Conservation (phyloP, 53 echinoderm and acorn worm species). For the Holothuria scabra region DNA sequence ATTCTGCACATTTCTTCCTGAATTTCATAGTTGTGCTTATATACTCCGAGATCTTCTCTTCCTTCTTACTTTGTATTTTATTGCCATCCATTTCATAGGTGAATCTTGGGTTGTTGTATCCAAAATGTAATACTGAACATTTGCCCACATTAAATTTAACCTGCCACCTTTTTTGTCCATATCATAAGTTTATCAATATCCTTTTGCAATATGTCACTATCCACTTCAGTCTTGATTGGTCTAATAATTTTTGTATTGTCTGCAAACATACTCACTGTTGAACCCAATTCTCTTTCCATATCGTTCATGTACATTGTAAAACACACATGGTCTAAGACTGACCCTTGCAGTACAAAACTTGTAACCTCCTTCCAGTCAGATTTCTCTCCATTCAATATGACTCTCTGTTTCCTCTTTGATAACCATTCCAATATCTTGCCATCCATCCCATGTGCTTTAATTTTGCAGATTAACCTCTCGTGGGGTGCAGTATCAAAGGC, state of each 20-base stretch:
- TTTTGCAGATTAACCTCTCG: background rate
- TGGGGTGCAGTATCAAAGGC: slow-evolving; percentile 22
- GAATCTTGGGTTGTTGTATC: too few species aligned
- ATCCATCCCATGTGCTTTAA: slow-evolving; percentile 26
- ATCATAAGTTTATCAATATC: background rate
- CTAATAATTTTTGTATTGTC: too few species aligned
- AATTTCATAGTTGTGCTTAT: slow-evolving; percentile 16
- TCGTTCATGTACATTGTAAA: too few species aligned
- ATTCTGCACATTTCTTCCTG: too few species aligned
- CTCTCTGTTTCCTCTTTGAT: background rate
- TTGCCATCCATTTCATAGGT: background rate
- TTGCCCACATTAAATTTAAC: background rate
- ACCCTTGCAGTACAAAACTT: slow-evolving; percentile 10
- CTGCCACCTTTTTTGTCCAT: background rate
- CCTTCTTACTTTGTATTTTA: background rate
- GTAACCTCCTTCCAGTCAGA: too few species aligned
- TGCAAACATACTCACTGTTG: too few species aligned
- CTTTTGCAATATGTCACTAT: background rate
- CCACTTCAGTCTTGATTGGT: too few species aligned
- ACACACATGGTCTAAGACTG: slow-evolving; percentile 12
- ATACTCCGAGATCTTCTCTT: background rate
- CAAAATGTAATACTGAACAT: background rate
- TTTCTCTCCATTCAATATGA: background rate
- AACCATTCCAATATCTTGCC: slow-evolving; percentile 1
- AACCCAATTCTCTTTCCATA: too few species aligned